phyloP scores from a whole-genome alignment of 2,113 vertebrate species.

The Leuciscus idus region DNA sequence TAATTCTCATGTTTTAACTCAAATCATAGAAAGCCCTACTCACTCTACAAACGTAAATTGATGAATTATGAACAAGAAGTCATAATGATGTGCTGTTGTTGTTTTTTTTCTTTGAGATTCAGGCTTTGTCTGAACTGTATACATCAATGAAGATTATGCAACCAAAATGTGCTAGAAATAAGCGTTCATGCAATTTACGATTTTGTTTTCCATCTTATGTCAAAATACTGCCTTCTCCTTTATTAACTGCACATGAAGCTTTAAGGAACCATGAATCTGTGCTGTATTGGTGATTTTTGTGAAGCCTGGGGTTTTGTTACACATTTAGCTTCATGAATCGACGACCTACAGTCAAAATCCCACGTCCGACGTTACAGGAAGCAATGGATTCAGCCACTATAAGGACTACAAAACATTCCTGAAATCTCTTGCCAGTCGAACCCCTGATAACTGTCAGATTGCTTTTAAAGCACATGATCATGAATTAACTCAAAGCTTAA shows the following conservation, averaged over 20 bases:
- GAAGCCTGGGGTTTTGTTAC: constrained; percentile 42
- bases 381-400: constrained; percentile 30
- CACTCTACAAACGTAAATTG: constrained; percentile 24
- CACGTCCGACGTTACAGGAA: constrained; percentile 46
- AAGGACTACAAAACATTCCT: constrained; percentile 55
- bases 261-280: constrained; percentile 62
- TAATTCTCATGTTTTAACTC: constrained; percentile 14
- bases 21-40: constrained; percentile 16
- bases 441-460: background rate
- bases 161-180: constrained; percentile 70
- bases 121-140: constrained; percentile 58
- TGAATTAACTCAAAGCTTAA: constrained; percentile 53
- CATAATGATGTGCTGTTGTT: constrained; percentile 19
- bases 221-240: constrained; percentile 71
- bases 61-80: constrained; percentile 29
- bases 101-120: constrained; percentile 28
- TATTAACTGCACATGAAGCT: constrained; percentile 65
- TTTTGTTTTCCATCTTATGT: constrained; percentile 62
- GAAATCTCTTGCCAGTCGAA: constrained; percentile 62
- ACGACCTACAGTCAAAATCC: constrained; percentile 39
- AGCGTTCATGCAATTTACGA: constrained; percentile 42
- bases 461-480: constrained; percentile 50
- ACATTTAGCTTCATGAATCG: constrained; percentile 26
- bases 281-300: constrained; percentile 41
- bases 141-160: constrained; percentile 71